Evolutionary conservation across 2,113 vertebrate species (phyloP), one percentile per base, ranked within the genome.

Genomic region (Etheostoma spectabile): DNA sequence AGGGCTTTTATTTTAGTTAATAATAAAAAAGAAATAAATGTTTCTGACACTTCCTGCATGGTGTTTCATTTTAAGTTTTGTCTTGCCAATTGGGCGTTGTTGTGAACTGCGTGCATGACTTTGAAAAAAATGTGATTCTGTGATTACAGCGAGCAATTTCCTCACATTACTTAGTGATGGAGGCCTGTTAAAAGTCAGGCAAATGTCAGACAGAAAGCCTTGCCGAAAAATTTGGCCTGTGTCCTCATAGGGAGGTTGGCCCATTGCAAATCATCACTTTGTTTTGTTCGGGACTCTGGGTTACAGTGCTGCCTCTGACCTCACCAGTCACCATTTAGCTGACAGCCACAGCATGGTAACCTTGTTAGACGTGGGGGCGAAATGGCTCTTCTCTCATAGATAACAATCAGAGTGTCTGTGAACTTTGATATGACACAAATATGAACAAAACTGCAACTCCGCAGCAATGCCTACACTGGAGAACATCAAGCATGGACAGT

Each of bases 341-440:
- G 92, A 92, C 91, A 93, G 82, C 82, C 82, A 72, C 90, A 87
- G 87, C 83, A 86, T n/a, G 72, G 85, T 94, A 93, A 94, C 90
- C 89, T 90, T 86, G 90, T 94, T 93, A 92, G 77, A 83, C 19
- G 56, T 51, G 1, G 88, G 79, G 45, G 80, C 49, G 70, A 74
- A 86, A 83, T 83, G 84, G 67, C 71, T 88, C 85, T 83, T 91
- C 81, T 80, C 87, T 82, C 89, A 77, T 88, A 93, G 92, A 94
- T 94, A 93, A 92, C 86, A 88, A 94, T 93, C 90, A 94, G 86
- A n/a, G 87, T 81, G 88, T 90, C 88, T 89, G 91, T 88, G 87
- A 92, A 89, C 89, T 91, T 87, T 81, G 59, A 85, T 83, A 79
- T 81, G 92, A 93, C 92, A 91, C 89, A 93, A 91, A 94, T 91